phyloP scores from a whole-genome alignment of 1,140 invertebrate species.

The Brachionus rotundiformis region DNA sequence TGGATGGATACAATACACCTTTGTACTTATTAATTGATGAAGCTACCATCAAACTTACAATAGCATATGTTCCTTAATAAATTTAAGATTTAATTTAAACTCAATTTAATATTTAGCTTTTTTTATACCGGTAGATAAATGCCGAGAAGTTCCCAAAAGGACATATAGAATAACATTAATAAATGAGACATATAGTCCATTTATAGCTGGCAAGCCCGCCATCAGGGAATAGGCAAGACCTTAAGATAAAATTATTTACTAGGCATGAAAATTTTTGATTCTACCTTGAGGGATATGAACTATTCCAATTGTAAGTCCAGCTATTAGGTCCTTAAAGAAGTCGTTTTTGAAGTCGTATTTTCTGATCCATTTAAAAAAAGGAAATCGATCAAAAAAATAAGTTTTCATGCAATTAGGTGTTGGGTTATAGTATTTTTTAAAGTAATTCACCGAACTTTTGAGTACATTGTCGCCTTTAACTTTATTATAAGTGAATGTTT shows the following conservation, averaged over 20 bases:
- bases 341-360: constrained; percentile 62
- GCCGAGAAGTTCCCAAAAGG: constrained; percentile 84
- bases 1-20: constrained; percentile 16
- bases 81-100: no score
- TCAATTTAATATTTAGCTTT: no score
- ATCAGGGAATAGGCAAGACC: constrained; percentile 82
- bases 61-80: constrained; percentile 85
- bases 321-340: constrained; percentile 62
- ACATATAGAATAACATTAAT: constrained; percentile 87
- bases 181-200: constrained; percentile 90
- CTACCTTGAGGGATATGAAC: constrained; percentile 65
- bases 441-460: constrained; percentile 26
- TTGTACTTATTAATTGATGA: constrained; percentile 27
- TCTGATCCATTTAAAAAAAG: constrained; percentile 58
- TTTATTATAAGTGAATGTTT: constrained; percentile 33
- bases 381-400: constrained; percentile 54
- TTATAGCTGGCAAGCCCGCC: constrained; percentile 80
- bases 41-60: constrained; percentile 78
- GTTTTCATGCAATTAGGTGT: constrained; percentile 12
- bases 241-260: neutral
- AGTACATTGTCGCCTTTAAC: constrained; percentile 25
- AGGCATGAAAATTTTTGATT: no score
- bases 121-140: constrained; percentile 89
- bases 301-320: constrained; percentile 65
- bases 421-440: constrained; percentile 50